A percentile compares a stretch with the other conserved stretches of the same genome.
phyloP scores from a whole-genome alignment of 2,888 invertebrate genomes.

The Yponomeuta plumbellus region DNA sequence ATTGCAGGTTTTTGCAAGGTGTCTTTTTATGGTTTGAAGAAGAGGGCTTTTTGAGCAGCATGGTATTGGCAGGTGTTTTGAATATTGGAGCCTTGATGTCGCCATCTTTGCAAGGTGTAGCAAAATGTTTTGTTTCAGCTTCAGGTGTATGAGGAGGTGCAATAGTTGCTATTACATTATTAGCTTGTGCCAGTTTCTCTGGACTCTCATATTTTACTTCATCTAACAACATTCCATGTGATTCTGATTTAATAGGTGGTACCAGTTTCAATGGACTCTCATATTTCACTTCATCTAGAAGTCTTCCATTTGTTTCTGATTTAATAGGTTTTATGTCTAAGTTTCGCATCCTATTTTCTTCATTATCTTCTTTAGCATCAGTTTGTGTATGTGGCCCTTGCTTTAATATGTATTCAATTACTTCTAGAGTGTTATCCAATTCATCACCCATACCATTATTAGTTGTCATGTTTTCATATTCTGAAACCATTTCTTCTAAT shows the following conservation, averaged over 20 bases:
- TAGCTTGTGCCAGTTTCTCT: background rate
- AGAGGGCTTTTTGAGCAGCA: constrained; percentile 34
- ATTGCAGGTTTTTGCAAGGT: constrained; percentile 37
- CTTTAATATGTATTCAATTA: constrained; percentile 48
- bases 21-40: constrained; percentile 37
- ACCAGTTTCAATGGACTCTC: background rate
- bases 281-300: background rate
- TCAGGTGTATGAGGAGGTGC: constrained; percentile 29
- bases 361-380: constrained; percentile 14
- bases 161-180: background rate
- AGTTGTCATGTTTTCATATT: constrained; percentile 32
- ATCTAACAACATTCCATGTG: background rate
- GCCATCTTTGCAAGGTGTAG: constrained; percentile 28
- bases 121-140: constrained; percentile 23
- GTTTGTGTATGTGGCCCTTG: constrained; percentile 31
- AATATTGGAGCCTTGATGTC: constrained; percentile 30
- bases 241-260: background rate
- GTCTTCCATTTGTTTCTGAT: background rate
- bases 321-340: background rate
- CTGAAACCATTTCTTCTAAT: constrained; percentile 44
- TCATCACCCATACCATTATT: constrained; percentile 25
- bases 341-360: constrained; percentile 4
- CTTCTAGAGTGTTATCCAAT: constrained; percentile 49
- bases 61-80: constrained; percentile 43
- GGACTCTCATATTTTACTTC: background rate